Evolutionary conservation across 2,797 vertebrate genomes (phyloP), one percentile per base, ranked within the genome.

Genomic region (Muscicapa comitata): DNA sequence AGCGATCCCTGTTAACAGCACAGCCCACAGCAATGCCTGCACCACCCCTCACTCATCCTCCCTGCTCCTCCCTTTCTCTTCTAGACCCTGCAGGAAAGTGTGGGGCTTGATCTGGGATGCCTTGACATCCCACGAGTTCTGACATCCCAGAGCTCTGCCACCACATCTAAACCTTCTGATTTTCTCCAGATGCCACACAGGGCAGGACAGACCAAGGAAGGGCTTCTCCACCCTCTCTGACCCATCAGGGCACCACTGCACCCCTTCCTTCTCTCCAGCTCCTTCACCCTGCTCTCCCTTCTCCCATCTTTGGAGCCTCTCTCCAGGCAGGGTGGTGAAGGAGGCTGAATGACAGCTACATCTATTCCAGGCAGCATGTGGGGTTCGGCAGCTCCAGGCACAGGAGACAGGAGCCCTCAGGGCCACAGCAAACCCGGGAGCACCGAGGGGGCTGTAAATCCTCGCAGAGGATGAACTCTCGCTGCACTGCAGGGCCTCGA

Each of bases 341-440:
- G 29, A 58, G 18, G 1, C 0, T 3, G 31, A 21, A 45, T 8
- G 28, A 28, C 58, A 82, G 45, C 50, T 28, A 12, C 81, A 26
- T 7, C 37, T 29, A 6, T 48, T 48, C 74, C 42, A 28, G 33
- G 35, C 43, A 74, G 25, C n/a, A 6, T 0, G 0, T 1, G 10
- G 31, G 1, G 1, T 10, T 37, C 68, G 8, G 31, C 58, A 72
- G 77, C 78, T 51, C 85, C 50, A n/a, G 25, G n/a, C 2, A 1
- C 47, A 58, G 47, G 15, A 59, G 21, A 29, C 65, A 45, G 72
- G 42, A 89, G 20, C 81, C 48, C 6, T 0, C 0, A 0, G 33
- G 43, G 48, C 31, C 7, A 0, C 1, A 3, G 40, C 1, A 2
- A 53, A 24, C 2, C 24, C 8, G 0, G 37, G n/a, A 59, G 54